A percentile compares a stretch with the other conserved stretches of the same genome.
These are phyloP conservation scores for Taenioides sp. DNA, from an alignment of 2,797 vertebrate species.

Conservation along the genomic window DNA sequence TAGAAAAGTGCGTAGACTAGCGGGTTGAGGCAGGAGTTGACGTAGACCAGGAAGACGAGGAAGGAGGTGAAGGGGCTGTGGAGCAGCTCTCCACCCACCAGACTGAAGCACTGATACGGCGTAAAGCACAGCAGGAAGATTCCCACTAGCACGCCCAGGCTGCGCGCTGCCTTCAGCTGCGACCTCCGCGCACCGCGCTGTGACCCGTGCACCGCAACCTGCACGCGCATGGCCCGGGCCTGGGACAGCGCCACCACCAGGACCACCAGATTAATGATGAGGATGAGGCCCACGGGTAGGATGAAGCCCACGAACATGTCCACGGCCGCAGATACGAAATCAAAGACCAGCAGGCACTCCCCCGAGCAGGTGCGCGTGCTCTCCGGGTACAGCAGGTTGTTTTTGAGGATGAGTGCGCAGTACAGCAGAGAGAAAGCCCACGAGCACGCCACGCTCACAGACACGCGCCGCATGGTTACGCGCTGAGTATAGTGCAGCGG, in stretches of 20 bases:
- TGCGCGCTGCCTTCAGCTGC: slow-evolving; percentile 2
- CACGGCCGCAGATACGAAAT: neutral
- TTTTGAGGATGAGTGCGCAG: neutral
- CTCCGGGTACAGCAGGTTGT: slow-evolving; percentile 10
- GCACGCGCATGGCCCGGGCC: slow-evolving; percentile 10
- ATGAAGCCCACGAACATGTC: neutral
- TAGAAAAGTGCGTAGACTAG: slow-evolving; percentile 1
- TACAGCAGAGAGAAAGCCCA: slow-evolving; percentile 28
- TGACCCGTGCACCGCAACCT: neutral
- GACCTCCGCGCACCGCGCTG: neutral
- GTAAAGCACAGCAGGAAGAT: slow-evolving; percentile 21
- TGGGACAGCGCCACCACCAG: slow-evolving; percentile 15
- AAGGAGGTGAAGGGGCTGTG: neutral
- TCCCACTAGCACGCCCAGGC: slow-evolving; percentile 9
- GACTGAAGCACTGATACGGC: slow-evolving; percentile 6
- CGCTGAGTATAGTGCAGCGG: slow-evolving; percentile 16
- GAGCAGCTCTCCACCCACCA: neutral
- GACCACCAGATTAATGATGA: slow-evolving; percentile 19
- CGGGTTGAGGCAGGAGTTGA: slow-evolving; percentile 2
- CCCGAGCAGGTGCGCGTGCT: neutral
- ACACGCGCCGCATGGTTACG: slow-evolving; percentile 7
- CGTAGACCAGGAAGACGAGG: slow-evolving; percentile 39
- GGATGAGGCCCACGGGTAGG: slow-evolving; percentile 9
- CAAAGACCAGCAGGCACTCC: neutral
- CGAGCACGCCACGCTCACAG: slow-evolving; percentile 11